phyloP scores from a whole-genome alignment of 1,140 invertebrate species.

The Aphidius ervi region DNA sequence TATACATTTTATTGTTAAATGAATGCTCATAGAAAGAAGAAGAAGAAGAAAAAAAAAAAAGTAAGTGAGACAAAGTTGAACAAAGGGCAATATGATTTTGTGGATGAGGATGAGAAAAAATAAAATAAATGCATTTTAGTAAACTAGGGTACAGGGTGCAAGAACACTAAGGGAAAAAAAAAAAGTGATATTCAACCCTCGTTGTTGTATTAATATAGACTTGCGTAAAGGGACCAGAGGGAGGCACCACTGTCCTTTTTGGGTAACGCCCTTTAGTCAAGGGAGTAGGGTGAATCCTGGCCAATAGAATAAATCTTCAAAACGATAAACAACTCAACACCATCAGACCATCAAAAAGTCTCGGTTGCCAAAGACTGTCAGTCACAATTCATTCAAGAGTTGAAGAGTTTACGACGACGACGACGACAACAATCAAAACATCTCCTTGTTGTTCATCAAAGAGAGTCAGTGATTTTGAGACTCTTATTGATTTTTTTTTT shows the following conservation, averaged over 20 bases:
- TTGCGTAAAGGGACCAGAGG: conserved; percentile 11
- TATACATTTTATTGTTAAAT: no score
- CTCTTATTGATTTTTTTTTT: background rate
- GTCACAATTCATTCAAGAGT: conserved; percentile 35
- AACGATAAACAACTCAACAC: conserved; percentile 19
- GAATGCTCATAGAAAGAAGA: no score
- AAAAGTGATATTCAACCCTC: conserved; percentile 8
- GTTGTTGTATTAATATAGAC: background rate
- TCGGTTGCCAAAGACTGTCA: conserved; percentile 35
- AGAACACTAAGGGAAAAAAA: background rate
- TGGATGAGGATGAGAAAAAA: no score
- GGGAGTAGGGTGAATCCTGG: conserved; percentile 34
- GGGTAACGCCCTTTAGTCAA: conserved; percentile 34
- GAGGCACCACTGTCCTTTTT: conserved; percentile 26
- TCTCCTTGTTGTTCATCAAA: background rate
- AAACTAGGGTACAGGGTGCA: no score
- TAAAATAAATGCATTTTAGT: no score
- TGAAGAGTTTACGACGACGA: conserved; percentile 18
- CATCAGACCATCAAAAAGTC: conserved; percentile 37
- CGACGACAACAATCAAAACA: background rate
- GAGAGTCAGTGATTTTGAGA: background rate
- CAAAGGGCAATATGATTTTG: no score
- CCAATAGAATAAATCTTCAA: conserved; percentile 36
- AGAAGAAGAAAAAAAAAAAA: no score
- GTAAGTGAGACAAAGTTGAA: no score